A percentile compares a stretch with the other conserved stretches of the same genome.
Conservation (phyloP, 2,113 vertebrate species). For the Syngnathoides biaculeatus region DNA sequence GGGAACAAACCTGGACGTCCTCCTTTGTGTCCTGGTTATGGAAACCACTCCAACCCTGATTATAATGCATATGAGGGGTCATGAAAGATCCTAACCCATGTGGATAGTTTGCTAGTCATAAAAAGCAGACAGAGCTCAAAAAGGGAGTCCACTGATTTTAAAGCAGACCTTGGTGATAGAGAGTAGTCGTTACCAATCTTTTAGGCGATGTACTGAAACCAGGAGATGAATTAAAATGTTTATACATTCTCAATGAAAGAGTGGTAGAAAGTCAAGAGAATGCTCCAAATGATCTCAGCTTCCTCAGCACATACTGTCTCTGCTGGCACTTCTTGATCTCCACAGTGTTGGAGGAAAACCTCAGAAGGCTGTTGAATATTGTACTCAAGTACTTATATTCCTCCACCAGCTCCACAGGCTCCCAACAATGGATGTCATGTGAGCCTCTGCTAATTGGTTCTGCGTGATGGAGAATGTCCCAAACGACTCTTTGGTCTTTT, state of each 20-base stretch:
- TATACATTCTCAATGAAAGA: background rate
- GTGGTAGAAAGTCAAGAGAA: background rate
- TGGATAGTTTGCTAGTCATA: background rate
- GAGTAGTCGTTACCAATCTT: background rate
- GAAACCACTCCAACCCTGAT: background rate
- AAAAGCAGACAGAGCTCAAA: background rate
- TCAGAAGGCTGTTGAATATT: background rate
- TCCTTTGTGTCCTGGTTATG: conserved; percentile 5
- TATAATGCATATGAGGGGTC: background rate
- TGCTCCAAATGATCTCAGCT: background rate
- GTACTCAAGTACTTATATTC: background rate
- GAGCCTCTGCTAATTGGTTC: background rate
- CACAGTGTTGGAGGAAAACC: conserved; percentile 2
- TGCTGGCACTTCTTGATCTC: background rate
- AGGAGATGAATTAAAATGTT: background rate
- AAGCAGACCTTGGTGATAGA: background rate
- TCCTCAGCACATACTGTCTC: background rate
- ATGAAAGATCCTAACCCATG: background rate
- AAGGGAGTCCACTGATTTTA: background rate
- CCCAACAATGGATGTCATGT: background rate
- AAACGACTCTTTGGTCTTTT: background rate
- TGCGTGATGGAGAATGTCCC: background rate
- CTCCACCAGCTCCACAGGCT: background rate
- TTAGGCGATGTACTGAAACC: background rate
- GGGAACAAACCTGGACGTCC: background rate